Base-by-base conservation (phyloP, 2,113 vertebrate species). In the Todiramphus saurophagus region DNA sequence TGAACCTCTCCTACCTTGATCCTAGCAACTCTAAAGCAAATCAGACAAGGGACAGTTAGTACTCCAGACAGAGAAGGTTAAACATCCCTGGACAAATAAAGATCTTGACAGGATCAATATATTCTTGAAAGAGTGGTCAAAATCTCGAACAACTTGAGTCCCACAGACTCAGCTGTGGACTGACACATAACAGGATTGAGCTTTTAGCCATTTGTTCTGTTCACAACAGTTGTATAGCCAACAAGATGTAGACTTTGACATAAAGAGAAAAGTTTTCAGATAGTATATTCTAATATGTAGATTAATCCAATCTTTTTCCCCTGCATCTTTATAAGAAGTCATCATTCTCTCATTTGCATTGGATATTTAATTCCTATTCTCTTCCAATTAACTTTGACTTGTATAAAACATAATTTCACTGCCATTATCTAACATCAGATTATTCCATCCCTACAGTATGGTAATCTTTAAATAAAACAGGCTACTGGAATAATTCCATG, bases 391-490 rank as follows among this genome's bases (percentile, higher is more conserved):
- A 83, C 76, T 80, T 88, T 90, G 50, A 83, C 56, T 86, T n/a
- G 18, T 76, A 73, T 69, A 68, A 89, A 82, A 48, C 10, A 58
- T 66, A 37, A 51, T 69, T 80, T 80, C 75, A 77, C 41, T 73
- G 67, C 87, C 76, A 76, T 76, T 83, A 83, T 24, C 73, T 95
- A 75, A 82, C 37, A 78, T 72, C 73, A 89, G 83, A 77, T 86
- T 89, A 77, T 94, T 93, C 70, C 53, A 64, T 79, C 30, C 53
- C 66, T 72, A 21, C 33, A 75, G 62, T 44, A 60, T 37, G 48
- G 43, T 67, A 70, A 93, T 74, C 69, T 74, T 81, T 55, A 87
- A 89, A 95, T 77, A 95, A 95, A 94, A 87, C n/a, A 70, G 25
- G 16, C 18, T 31, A 63, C 48, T 58, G 31, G 63, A 81, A 86